These are phyloP conservation scores for Acropternis orthonyx DNA, from an alignment of 2,797 vertebrate species.

Conservation along the genomic window DNA sequence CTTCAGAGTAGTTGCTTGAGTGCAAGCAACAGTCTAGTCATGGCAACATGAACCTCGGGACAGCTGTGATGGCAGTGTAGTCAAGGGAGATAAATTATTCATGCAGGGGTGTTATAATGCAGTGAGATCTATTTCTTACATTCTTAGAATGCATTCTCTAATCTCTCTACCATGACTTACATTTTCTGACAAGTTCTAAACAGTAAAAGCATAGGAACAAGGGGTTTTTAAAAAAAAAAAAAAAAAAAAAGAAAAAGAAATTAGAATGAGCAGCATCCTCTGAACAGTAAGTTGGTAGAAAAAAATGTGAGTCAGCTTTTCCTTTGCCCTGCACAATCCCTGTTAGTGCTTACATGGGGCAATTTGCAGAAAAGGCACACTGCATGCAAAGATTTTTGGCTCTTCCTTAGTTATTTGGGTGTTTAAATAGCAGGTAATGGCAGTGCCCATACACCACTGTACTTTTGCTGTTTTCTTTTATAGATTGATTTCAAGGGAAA, in stretches of 20 bases:
- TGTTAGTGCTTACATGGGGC: neutral
- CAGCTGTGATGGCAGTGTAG: neutral
- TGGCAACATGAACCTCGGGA: neutral
- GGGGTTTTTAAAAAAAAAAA: neutral
- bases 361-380: neutral
- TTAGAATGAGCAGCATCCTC: neutral
- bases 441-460: fast-evolving
- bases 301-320: neutral
- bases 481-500: neutral
- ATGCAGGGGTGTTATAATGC: neutral
- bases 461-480: neutral
- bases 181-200: neutral
- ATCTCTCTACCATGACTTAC: neutral
- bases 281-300: neutral
- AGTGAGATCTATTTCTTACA: neutral
- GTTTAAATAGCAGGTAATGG: neutral
- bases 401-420: neutral
- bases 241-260: too few species aligned
- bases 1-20: neutral
- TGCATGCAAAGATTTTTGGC: neutral
- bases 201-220: neutral
- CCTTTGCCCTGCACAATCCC: neutral
- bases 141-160: neutral
- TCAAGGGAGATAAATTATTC: neutral
- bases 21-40: neutral